Evolutionary conservation across 1,140 invertebrate species (phyloP).

Genomic region (Anastatus disparis): DNA sequence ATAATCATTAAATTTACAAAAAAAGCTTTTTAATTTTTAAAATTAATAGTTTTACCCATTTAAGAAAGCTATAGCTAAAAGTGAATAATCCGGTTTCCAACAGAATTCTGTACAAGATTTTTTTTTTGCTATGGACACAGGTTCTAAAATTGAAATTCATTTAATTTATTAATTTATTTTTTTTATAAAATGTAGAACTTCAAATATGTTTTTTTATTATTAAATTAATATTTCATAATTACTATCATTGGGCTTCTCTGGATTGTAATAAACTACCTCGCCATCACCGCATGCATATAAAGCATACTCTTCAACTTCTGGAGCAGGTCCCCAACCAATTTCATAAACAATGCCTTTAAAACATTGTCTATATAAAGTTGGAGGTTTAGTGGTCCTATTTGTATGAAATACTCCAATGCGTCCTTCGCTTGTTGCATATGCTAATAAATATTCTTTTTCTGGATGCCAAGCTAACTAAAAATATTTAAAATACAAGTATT

Average conservation of each 20-base stretch:
- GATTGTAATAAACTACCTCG: conserved; percentile 66
- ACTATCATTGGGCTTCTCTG: conserved; percentile 63
- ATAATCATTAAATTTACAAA: conserved; percentile 23
- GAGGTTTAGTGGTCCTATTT: conserved; percentile 54
- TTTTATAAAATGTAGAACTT: neutral
- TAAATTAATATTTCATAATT: too few relatives aligned
- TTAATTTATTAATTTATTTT: conserved; percentile 2
- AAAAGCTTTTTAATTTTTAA: too few relatives aligned
- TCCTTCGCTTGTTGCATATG: conserved; percentile 82
- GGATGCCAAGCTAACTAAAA: conserved; percentile 80
- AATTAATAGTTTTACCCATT: conserved; percentile 64
- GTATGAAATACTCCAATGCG: conserved; percentile 70
- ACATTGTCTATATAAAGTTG: conserved; percentile 60
- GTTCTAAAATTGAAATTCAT: conserved; percentile 38
- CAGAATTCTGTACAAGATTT: conserved; percentile 68
- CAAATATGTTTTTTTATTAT: too few relatives aligned
- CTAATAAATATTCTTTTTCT: conserved; percentile 75
- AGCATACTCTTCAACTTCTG: conserved; percentile 47
- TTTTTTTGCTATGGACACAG: conserved; percentile 51
- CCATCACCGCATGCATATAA: conserved; percentile 69
- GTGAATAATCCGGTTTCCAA: conserved; percentile 73
- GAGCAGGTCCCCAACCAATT: conserved; percentile 64
- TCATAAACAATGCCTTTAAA: conserved; percentile 59
- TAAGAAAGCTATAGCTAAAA: conserved; percentile 71
- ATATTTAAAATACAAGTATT: too few relatives aligned